Percentiles rank a stretch among this genome's conserved stretches.
Evolutionary conservation across 2,888 invertebrate genomes (phyloP).

Genomic region (Gerris lacustris): DNA sequence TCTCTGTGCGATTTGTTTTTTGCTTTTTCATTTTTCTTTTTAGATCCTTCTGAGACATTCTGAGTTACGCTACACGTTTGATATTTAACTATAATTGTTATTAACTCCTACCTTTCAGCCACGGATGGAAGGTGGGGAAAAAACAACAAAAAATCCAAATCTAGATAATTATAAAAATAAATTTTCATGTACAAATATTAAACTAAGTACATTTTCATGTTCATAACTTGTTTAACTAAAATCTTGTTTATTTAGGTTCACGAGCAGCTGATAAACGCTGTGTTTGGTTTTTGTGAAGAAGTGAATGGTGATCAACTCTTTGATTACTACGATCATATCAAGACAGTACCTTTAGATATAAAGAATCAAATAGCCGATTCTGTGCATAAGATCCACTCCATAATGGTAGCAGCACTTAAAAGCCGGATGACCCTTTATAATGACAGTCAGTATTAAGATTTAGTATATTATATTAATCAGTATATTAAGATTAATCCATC

Average conservation of each 20-base stretch:
- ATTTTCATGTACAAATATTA: not conserved
- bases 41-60: too few relatives aligned
- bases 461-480: too few relatives aligned
- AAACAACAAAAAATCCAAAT: too few relatives aligned
- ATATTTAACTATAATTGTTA: too few relatives aligned
- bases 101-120: too few relatives aligned
- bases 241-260: slow-evolving; percentile 33
- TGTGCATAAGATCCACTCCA: slow-evolving; percentile 44
- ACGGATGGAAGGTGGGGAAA: too few relatives aligned
- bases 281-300: slow-evolving; percentile 37
- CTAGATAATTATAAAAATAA: too few relatives aligned
- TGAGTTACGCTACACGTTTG: too few relatives aligned
- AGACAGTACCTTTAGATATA: slow-evolving; percentile 40
- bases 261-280: slow-evolving; percentile 40
- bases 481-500: not conserved
- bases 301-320: slow-evolving; percentile 39
- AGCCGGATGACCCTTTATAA: slow-evolving; percentile 12
- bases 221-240: too few relatives aligned
- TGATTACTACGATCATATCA: slow-evolving; percentile 47
- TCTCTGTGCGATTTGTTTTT: too few relatives aligned
- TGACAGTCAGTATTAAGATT: slow-evolving; percentile 11
- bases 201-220: not conserved
- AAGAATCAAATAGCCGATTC: slow-evolving; percentile 43
- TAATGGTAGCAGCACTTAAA: slow-evolving; percentile 41
- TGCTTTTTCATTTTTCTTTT: too few relatives aligned